Conservation (phyloP, 2,797 vertebrate species). For the Thamnophis elegans region DNA sequence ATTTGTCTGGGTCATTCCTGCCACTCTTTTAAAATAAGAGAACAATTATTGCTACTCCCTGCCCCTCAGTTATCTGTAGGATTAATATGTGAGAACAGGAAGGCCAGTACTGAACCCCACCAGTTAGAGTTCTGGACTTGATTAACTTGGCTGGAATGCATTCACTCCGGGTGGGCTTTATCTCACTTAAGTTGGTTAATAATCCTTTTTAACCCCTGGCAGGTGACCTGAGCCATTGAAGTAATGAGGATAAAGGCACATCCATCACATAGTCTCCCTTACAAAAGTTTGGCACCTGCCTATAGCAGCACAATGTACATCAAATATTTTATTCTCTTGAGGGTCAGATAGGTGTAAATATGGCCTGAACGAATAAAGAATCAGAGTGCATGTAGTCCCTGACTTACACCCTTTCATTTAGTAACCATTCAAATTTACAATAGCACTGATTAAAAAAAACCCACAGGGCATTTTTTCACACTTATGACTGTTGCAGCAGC, state of each 20-base stretch:
- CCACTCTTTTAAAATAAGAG: neutral
- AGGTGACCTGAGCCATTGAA: neutral
- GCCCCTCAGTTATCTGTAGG: neutral
- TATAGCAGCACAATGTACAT: neutral
- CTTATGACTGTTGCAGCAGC: neutral
- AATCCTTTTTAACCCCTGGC: neutral
- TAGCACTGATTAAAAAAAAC: neutral
- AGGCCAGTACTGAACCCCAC: neutral
- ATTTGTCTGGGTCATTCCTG: neutral
- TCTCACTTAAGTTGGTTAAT: neutral
- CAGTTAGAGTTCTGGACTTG: neutral
- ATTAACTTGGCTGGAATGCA: neutral
- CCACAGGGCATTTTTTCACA: neutral
- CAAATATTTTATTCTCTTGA: neutral
- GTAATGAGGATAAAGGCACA: neutral
- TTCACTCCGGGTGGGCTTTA: neutral
- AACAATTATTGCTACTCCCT: neutral
- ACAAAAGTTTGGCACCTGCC: neutral
- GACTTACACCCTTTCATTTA: neutral
- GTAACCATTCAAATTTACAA: neutral
- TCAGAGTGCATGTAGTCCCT: neutral
- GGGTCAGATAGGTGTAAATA: neutral
- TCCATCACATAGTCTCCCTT: neutral
- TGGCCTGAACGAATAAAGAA: neutral
- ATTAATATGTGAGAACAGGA: neutral